Percentiles rank a stretch among this genome's conserved stretches.
Evolutionary conservation across 2,888 invertebrate genomes (phyloP).

Genomic region (Drosophila robusta): DNA sequence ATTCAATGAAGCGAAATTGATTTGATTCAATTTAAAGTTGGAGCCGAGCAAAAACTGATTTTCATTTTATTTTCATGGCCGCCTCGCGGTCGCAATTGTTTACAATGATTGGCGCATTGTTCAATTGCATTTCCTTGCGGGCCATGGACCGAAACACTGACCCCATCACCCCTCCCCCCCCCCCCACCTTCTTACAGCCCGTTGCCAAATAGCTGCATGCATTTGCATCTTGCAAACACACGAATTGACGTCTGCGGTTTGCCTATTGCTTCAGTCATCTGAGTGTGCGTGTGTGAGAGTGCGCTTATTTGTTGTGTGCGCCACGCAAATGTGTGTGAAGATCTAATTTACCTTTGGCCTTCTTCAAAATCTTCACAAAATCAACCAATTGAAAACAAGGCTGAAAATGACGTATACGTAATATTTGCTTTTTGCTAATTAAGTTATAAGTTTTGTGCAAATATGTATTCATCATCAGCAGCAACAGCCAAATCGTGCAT

Average conservation of each 20-base stretch:
- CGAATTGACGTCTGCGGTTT: slow-evolving; percentile 10
- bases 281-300: slow-evolving; percentile 6
- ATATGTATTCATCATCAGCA: too few species aligned
- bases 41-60: slow-evolving; percentile 50
- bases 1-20: slow-evolving; percentile 77
- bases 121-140: slow-evolving; percentile 53
- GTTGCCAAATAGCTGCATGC: not conserved
- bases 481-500: not conserved
- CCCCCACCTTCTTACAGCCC: too few species aligned
- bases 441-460: too few species aligned
- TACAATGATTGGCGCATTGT: slow-evolving; percentile 66
- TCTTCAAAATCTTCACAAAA: not conserved
- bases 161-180: too few species aligned
- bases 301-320: slow-evolving; percentile 4
- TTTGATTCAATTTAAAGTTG: slow-evolving; percentile 76
- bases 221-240: slow-evolving; percentile 39
- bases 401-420: slow-evolving; percentile 20
- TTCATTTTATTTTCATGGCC: slow-evolving; percentile 54
- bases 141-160: not conserved
- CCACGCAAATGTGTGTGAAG: not conserved
- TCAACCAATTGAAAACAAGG: not conserved
- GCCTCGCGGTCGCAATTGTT: slow-evolving; percentile 58
- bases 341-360: slow-evolving; percentile 17
- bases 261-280: slow-evolving; percentile 20
- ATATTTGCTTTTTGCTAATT: not conserved